These are phyloP conservation scores for Branchinecta lindahli DNA, from an alignment of 1,140 invertebrate genomes.

Conservation along the genomic window DNA sequence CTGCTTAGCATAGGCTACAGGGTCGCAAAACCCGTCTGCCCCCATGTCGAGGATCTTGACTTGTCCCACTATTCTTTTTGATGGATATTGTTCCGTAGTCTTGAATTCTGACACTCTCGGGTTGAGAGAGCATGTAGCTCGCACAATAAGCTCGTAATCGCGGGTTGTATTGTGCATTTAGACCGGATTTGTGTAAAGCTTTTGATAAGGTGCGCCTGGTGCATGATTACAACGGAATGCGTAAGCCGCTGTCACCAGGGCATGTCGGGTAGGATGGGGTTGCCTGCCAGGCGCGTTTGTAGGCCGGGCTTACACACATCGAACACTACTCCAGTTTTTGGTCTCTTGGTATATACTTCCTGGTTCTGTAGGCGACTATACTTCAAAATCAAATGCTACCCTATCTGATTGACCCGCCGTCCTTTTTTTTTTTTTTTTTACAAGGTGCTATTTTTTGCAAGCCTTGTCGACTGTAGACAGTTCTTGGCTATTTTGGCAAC, in stretches of 20 bases:
- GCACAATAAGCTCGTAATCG: neutral
- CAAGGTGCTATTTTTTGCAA: too few relatives aligned
- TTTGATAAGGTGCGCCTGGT: neutral
- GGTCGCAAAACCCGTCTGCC: neutral
- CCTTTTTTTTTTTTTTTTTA: too few relatives aligned
- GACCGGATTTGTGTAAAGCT: conserved; percentile 8
- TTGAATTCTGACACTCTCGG: neutral
- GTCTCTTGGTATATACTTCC: too few relatives aligned
- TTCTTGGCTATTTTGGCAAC: too few relatives aligned
- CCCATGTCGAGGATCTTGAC: neutral
- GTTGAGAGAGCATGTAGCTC: neutral
- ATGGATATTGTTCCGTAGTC: neutral
- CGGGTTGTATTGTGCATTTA: neutral
- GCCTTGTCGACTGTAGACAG: too few relatives aligned
- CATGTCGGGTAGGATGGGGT: too few relatives aligned
- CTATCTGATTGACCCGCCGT: too few relatives aligned
- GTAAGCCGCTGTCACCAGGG: neutral
- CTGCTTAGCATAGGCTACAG: neutral
- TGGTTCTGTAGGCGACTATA: too few relatives aligned
- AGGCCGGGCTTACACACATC: too few relatives aligned
- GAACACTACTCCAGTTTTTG: too few relatives aligned
- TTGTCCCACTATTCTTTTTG: neutral
- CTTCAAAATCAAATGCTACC: too few relatives aligned
- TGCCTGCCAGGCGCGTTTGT: too few relatives aligned
- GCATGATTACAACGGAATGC: neutral